A percentile compares a stretch with the other conserved stretches of the same genome.
Conservation (phyloP, 1,140 invertebrate genomes). For the Zophobas morio region DNA sequence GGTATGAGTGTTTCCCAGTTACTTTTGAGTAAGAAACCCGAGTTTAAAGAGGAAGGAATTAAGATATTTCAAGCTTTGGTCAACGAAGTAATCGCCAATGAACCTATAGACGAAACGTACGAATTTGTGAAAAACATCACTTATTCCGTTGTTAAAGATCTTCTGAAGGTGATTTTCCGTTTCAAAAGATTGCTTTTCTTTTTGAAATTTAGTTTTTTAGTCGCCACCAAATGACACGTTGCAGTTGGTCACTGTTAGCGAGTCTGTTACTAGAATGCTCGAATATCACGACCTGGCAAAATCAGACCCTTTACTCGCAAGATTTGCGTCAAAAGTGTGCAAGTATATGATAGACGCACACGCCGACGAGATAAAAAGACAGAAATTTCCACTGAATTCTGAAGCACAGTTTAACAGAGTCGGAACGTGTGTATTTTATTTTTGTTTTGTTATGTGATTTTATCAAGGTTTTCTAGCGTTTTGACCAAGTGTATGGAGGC, state of each 20-base stretch:
- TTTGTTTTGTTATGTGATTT: not conserved
- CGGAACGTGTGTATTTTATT: not conserved
- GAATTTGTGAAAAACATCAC: not conserved
- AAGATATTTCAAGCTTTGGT: not conserved
- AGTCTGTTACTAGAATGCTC: not conserved
- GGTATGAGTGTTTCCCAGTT: not conserved
- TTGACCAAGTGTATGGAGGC: constrained; percentile 8
- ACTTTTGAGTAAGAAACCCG: not conserved
- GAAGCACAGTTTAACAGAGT: not conserved
- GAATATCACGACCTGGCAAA: not conserved
- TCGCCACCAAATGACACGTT: not conserved
- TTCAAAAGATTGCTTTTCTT: not conserved
- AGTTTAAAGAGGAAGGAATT: not conserved
- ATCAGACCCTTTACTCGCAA: not conserved
- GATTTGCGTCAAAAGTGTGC: not conserved
- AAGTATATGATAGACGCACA: constrained; percentile 1
- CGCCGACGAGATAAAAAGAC: not conserved
- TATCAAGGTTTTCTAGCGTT: not conserved
- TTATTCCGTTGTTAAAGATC: not conserved
- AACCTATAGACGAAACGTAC: not conserved
- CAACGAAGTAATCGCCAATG: not conserved
- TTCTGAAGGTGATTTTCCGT: not conserved
- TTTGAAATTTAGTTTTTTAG: constrained; percentile 6
- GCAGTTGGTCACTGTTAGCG: not conserved
- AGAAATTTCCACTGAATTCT: not conserved